Evolutionary conservation across 1,140 invertebrate species (phyloP).

Genomic region (Antheraea pernyi): DNA sequence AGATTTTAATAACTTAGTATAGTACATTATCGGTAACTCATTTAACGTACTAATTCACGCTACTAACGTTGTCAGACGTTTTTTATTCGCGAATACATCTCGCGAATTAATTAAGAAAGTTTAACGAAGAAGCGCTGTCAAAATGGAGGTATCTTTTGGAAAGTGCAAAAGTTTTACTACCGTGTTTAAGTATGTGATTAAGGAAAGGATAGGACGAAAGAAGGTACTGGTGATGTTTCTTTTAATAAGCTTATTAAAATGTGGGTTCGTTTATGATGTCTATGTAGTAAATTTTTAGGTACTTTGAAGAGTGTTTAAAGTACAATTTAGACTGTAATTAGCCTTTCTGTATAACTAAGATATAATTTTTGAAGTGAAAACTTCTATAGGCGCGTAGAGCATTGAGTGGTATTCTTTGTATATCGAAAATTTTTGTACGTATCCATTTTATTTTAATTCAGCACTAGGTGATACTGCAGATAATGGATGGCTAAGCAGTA

Average conservation of each 20-base stretch:
- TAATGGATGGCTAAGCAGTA: no score
- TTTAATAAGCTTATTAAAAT: not conserved
- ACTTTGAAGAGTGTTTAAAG: no score
- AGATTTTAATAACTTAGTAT: no score
- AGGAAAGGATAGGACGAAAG: not conserved
- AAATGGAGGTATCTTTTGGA: not conserved
- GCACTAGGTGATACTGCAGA: no score
- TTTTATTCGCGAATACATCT: not conserved
- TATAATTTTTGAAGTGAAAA: no score
- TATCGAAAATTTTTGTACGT: no score
- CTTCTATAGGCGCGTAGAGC: no score
- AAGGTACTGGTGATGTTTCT: not conserved
- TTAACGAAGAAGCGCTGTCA: constrained; percentile 1
- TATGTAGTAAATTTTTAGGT: not conserved
- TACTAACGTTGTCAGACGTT: not conserved
- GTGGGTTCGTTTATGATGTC: not conserved
- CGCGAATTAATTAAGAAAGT: constrained; percentile 12
- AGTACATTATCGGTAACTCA: not conserved
- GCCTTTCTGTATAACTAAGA: no score
- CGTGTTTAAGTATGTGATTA: not conserved
- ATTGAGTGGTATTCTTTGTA: no score
- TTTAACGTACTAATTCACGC: constrained; percentile 1
- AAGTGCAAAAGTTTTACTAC: constrained; percentile 1
- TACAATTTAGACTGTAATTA: no score
- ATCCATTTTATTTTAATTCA: no score